Percentiles rank a stretch among this genome's conserved stretches.
phyloP scores from a whole-genome alignment of 2,888 invertebrate genomes.

The Euspilapteryx auroguttella region DNA sequence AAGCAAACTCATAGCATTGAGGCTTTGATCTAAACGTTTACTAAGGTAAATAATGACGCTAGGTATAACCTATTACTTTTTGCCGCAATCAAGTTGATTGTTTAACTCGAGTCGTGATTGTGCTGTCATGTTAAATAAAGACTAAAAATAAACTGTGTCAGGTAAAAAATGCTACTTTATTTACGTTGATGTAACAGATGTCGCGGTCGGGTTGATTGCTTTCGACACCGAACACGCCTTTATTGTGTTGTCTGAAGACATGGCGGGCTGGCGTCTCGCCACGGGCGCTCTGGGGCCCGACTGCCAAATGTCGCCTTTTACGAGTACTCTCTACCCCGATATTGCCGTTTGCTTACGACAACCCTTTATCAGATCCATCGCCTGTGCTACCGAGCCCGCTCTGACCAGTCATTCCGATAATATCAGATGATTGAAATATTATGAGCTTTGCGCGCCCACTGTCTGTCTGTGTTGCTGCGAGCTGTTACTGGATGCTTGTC shows the following conservation, averaged over 20 bases:
- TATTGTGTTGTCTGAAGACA: slow-evolving; percentile 39
- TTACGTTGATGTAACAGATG: too few relatives aligned
- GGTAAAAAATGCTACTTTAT: too few relatives aligned
- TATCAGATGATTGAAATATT: slow-evolving; percentile 10
- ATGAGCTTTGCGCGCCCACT: slow-evolving; percentile 9
- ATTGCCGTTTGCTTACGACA: slow-evolving; percentile 32
- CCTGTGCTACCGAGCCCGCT: slow-evolving; percentile 5
- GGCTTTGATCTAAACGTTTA: too few relatives aligned
- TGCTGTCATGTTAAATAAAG: too few relatives aligned
- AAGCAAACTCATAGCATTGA: too few relatives aligned
- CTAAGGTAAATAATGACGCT: too few relatives aligned
- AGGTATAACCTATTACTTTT: too few relatives aligned
- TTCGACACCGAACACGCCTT: slow-evolving; percentile 27
- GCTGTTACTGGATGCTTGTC: too few relatives aligned
- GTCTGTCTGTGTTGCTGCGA: too few relatives aligned
- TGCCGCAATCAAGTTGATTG: too few relatives aligned
- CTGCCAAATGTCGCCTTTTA: slow-evolving; percentile 30
- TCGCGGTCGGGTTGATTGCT: slow-evolving; percentile 38
- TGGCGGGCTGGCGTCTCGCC: slow-evolving; percentile 35
- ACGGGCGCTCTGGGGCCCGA: slow-evolving; percentile 18
- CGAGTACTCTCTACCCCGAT: slow-evolving; percentile 27
- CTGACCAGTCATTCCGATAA: slow-evolving; percentile 6
- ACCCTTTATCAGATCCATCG: slow-evolving; percentile 5
- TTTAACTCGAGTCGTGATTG: too few relatives aligned
- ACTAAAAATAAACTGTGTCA: too few relatives aligned